Base-by-base conservation (phyloP, 2,888 invertebrate genomes). In the Bombylius major region DNA sequence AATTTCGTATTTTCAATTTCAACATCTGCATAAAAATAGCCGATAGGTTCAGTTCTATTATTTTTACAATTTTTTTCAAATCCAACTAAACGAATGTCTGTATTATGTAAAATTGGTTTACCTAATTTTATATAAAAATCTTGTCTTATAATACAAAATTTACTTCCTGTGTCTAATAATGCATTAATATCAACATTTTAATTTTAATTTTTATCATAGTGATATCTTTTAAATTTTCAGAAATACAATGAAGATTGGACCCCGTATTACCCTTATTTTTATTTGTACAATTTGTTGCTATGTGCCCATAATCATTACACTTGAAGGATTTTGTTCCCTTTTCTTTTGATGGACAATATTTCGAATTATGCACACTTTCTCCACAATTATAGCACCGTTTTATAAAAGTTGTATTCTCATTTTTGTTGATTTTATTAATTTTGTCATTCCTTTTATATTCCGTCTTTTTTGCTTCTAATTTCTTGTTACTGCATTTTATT, bases 371-470 rank as follows among this genome's bases (percentile, higher is more conserved):
- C 4, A 44, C 54, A 36, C 9, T 33, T 12, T 48, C 42, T 39
- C 49, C 49, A 31, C 54, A 54, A 49, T 54, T 54, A 33, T 49
- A 54, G 33, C 54, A 54, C n/a, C 49, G 36, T 36, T 36, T 36
- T 6, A 36, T 8, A 6, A 36, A 36, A 6, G 36, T 49, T 49
- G 12, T 45, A 45, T 5, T 6, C 3, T 45, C 5, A 14, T 14
- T 45, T 13, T 6, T 13, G 33, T 49, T 42, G 9, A 32, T 5
- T 51, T 51, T n/a, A 23, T 44, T 42, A 3, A 12, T 42, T 13
- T 50, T n/a, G 4, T 5, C 9, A 14, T 51, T 51, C 42, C 31
- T 42, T n/a, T 8, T 49, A 11, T 5, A 7, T 23, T n/a, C n/a
- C n/a, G n/a, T n/a, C n/a, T 31, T 33, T 42, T 51, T 51, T 11